Percentiles rank a stretch among this genome's conserved stretches.
Conservation (phyloP, 2,113 vertebrate genomes). For the Antennarius striatus region DNA sequence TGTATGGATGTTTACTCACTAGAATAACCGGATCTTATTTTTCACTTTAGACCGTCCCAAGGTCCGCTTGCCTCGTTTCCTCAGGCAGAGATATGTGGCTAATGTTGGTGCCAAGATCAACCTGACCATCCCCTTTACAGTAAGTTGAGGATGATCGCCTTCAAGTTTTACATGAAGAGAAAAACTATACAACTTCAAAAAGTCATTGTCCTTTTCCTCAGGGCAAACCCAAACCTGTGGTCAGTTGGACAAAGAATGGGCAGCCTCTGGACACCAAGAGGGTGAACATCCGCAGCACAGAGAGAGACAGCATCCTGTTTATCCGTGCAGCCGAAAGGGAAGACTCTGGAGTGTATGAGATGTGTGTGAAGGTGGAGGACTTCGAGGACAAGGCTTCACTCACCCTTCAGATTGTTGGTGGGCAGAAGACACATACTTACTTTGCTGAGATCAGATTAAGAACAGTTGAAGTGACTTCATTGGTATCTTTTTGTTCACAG, state of each 20-base stretch:
- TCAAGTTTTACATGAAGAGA: background rate
- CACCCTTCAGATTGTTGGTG: conserved; percentile 90
- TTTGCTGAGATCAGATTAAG: background rate
- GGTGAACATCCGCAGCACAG: conserved; percentile 81
- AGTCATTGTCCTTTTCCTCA: conserved; percentile 39
- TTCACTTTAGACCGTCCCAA: conserved; percentile 86
- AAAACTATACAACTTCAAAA: background rate
- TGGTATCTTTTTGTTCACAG: conserved; percentile 68
- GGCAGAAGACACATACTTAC: conserved; percentile 13
- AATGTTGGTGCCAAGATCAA: conserved; percentile 87
- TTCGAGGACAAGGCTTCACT: conserved; percentile 86
- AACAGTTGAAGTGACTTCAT: background rate
- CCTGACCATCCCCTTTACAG: conserved; percentile 92
- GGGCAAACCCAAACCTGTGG: conserved; percentile 90
- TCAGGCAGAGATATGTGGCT: conserved; percentile 86
- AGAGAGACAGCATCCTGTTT: conserved; percentile 91
- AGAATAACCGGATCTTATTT: background rate
- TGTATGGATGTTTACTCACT: no score
- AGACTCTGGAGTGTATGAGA: conserved; percentile 91
- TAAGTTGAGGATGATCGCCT: conserved; percentile 55
- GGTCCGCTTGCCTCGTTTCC: conserved; percentile 89
- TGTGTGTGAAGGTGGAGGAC: conserved; percentile 82
- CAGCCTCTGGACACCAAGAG: conserved; percentile 82
- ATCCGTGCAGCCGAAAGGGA: conserved; percentile 84
- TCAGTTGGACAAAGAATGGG: conserved; percentile 86